Percentiles rank a stretch among this genome's conserved stretches.
phyloP scores from a whole-genome alignment of 2,888 invertebrate genomes.

The Mystacides longicornis region DNA sequence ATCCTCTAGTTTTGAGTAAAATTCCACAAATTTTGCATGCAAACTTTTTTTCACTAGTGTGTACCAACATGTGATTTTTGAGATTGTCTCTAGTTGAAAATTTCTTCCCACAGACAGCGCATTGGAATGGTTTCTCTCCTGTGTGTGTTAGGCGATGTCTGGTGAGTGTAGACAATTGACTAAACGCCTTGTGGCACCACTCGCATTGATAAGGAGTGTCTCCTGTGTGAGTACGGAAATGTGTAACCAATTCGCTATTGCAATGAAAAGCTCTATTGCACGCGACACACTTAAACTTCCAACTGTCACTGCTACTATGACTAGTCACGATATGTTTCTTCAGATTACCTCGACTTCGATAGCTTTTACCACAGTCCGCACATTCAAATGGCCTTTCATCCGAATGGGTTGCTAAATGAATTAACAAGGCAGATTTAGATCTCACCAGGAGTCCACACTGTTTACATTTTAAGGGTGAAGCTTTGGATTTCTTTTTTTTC shows the following conservation, averaged over 20 bases:
- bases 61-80: slow-evolving; percentile 38
- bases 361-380: slow-evolving; percentile 11
- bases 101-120: slow-evolving; percentile 37
- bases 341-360: slow-evolving; percentile 12
- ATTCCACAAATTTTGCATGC: slow-evolving; percentile 18
- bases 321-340: slow-evolving; percentile 14
- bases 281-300: slow-evolving; percentile 15
- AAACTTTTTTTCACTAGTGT: slow-evolving; percentile 34
- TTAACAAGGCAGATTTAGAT: slow-evolving; percentile 10
- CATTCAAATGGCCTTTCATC: slow-evolving; percentile 17
- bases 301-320: slow-evolving; percentile 5
- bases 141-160: slow-evolving; percentile 39
- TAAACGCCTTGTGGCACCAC: slow-evolving; percentile 32
- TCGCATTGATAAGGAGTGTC: slow-evolving; percentile 31
- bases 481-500: not conserved
- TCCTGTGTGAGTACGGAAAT: slow-evolving; percentile 20
- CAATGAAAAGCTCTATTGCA: slow-evolving; percentile 18
- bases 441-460: slow-evolving; percentile 10
- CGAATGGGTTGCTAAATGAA: slow-evolving; percentile 16
- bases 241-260: slow-evolving; percentile 17
- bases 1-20: slow-evolving; percentile 17
- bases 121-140: slow-evolving; percentile 40
- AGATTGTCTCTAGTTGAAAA: slow-evolving; percentile 39
- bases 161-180: slow-evolving; percentile 35
- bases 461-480: slow-evolving; percentile 6